phyloP scores from a whole-genome alignment of 2,113 vertebrate species.

The Mirounga angustirostris region DNA sequence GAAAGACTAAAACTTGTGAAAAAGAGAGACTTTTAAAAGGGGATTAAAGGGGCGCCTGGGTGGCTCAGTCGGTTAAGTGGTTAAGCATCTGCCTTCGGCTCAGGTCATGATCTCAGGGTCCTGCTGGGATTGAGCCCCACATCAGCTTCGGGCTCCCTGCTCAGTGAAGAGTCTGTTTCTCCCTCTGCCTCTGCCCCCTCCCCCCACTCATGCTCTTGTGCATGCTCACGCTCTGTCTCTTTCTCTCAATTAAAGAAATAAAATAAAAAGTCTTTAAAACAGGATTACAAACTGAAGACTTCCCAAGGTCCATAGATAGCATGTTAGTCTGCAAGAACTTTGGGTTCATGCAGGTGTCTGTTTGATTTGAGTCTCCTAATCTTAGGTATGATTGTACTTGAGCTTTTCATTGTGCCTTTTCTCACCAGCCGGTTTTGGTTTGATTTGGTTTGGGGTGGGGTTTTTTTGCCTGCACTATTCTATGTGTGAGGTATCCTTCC shows the following conservation, averaged over 20 bases:
- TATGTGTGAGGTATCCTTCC: neutral
- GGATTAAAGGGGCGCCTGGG: neutral
- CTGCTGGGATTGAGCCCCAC: neutral
- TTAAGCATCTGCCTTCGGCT: neutral
- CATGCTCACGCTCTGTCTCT: neutral
- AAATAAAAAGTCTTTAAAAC: neutral
- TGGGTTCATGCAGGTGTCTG: constrained; percentile 41
- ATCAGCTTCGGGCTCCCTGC: neutral
- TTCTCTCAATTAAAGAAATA: neutral
- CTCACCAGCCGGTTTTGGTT: neutral
- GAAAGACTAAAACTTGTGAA: constrained; percentile 51
- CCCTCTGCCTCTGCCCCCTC: neutral
- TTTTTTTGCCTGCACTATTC: neutral
- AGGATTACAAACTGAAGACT: constrained; percentile 32
- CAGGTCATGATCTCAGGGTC: neutral
- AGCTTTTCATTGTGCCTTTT: constrained; percentile 60
- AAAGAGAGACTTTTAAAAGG: constrained; percentile 29
- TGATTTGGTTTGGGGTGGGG: neutral
- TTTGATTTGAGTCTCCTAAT: constrained; percentile 62
- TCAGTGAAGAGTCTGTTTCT: neutral
- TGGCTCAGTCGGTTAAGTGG: neutral
- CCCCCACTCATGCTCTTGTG: neutral
- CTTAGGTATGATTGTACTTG: constrained; percentile 35
- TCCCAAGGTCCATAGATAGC: neutral
- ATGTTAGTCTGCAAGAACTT: constrained; percentile 44